Evolutionary conservation across 2,888 invertebrate species (phyloP).

Genomic region (Drosophila kambysellisi): DNA sequence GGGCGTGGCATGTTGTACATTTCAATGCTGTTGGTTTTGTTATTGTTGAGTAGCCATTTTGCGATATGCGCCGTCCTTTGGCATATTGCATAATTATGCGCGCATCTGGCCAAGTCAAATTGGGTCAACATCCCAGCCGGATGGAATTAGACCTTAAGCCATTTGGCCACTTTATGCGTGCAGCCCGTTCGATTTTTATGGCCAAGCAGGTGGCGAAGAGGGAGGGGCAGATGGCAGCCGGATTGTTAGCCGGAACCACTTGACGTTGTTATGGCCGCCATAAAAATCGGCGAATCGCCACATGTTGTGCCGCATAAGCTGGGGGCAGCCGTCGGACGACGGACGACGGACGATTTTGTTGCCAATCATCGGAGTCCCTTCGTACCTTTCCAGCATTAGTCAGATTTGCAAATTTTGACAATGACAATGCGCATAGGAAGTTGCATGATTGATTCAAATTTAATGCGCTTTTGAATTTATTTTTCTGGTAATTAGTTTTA

Average conservation of each 20-base stretch:
- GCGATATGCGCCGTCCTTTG: slow-evolving; percentile 29
- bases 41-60: slow-evolving; percentile 33
- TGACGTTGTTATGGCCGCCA: slow-evolving; percentile 57
- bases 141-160: slow-evolving; percentile 17
- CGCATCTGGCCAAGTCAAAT: slow-evolving; percentile 60
- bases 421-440: slow-evolving; percentile 30
- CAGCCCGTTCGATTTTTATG: slow-evolving; percentile 53
- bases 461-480: slow-evolving; percentile 60
- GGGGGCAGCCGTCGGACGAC: background rate
- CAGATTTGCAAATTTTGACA: slow-evolving; percentile 51
- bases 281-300: slow-evolving; percentile 68
- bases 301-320: slow-evolving; percentile 57
- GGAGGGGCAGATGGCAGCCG: background rate
- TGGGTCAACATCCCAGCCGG: slow-evolving; percentile 21
- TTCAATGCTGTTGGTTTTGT: slow-evolving; percentile 18
- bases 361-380: slow-evolving; percentile 28
- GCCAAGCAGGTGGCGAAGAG: slow-evolving; percentile 32
- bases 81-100: slow-evolving; percentile 67
- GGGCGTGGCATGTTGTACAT: slow-evolving; percentile 12
- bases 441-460: slow-evolving; percentile 73
- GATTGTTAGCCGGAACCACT: slow-evolving; percentile 32
- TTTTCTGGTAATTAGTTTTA: slow-evolving; percentile 63
- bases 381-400: slow-evolving; percentile 22
- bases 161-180: slow-evolving; percentile 60
- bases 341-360: slow-evolving; percentile 43